A percentile compares a stretch with the other conserved stretches of the same genome.
These are phyloP conservation scores for Drosophila subquinaria DNA, from an alignment of 2,888 invertebrate species.

Conservation along the genomic window DNA sequence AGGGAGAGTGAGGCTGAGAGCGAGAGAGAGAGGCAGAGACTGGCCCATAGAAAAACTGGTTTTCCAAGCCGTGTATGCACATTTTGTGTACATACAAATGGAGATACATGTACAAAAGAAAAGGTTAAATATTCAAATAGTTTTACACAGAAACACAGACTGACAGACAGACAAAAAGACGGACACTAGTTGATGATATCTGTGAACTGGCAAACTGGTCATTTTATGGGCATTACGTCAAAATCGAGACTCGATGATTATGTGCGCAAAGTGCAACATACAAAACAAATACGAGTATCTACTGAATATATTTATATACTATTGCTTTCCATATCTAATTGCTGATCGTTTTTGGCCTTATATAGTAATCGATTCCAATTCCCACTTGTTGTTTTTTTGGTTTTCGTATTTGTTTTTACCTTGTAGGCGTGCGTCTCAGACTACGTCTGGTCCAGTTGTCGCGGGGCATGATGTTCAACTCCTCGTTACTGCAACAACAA, in stretches of 20 bases:
- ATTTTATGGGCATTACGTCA: constrained; percentile 65
- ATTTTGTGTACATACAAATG: constrained; percentile 46
- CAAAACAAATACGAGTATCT: constrained; percentile 3
- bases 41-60: constrained; percentile 62
- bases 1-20: no score
- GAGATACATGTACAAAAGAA: constrained; percentile 33
- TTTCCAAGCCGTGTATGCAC: constrained; percentile 50
- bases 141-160: constrained; percentile 28
- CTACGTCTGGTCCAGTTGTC: constrained; percentile 95
- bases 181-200: constrained; percentile 19
- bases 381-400: constrained; percentile 2
- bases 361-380: constrained; percentile 26
- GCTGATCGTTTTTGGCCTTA: constrained; percentile 41
- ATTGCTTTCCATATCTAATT: constrained; percentile 53
- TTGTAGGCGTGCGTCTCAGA: constrained; percentile 91
- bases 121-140: constrained; percentile 77
- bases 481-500: constrained; percentile 86
- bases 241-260: constrained; percentile 41
- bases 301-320: constrained; percentile 1
- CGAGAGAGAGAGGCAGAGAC: constrained; percentile 22
- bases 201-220: constrained; percentile 39
- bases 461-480: constrained; percentile 88
- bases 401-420: constrained; percentile 86
- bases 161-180: constrained; percentile 31
- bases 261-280: constrained; percentile 17